A percentile compares a stretch with the other conserved stretches of the same genome.
Conservation (phyloP, 2,888 invertebrate genomes). For the Cetonia aurata region DNA sequence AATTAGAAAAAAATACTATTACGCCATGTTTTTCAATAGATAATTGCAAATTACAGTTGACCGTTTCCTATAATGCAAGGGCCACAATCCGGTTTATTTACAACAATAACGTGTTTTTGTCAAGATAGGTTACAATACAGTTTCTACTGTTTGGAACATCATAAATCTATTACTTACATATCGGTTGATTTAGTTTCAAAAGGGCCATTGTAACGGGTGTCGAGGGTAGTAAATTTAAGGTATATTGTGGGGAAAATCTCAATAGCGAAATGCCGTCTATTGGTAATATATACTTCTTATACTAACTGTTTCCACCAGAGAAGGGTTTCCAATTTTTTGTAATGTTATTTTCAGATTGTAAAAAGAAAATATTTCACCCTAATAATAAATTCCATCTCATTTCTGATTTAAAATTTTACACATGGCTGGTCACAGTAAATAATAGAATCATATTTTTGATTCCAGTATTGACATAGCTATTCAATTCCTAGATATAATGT, state of each 20-base stretch:
- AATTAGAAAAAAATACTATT: too few species aligned
- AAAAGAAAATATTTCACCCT: too few species aligned
- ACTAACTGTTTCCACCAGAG: neutral
- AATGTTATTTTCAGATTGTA: too few species aligned
- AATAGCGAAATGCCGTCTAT: conserved; percentile 1
- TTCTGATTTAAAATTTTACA: too few species aligned
- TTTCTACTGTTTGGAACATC: conserved; percentile 7
- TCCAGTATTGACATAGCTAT: too few species aligned
- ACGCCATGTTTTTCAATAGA: too few species aligned
- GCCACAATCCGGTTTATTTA: neutral
- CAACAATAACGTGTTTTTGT: neutral
- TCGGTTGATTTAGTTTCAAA: conserved; percentile 6
- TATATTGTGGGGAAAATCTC: conserved; percentile 4
- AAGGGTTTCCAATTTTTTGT: neutral
- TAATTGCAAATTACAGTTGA: too few species aligned
- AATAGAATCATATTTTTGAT: too few species aligned
- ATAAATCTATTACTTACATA: conserved; percentile 15
- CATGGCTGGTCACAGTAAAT: too few species aligned
- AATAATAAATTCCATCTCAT: too few species aligned
- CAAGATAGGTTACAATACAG: neutral
- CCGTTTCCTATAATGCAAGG: too few species aligned
- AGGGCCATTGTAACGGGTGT: conserved; percentile 11
- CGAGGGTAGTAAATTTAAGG: conserved; percentile 13
- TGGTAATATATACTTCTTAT: neutral
- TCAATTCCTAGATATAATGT: too few species aligned